Base-by-base conservation (phyloP, 2,888 invertebrate genomes). In the Stratiomys singularior region DNA sequence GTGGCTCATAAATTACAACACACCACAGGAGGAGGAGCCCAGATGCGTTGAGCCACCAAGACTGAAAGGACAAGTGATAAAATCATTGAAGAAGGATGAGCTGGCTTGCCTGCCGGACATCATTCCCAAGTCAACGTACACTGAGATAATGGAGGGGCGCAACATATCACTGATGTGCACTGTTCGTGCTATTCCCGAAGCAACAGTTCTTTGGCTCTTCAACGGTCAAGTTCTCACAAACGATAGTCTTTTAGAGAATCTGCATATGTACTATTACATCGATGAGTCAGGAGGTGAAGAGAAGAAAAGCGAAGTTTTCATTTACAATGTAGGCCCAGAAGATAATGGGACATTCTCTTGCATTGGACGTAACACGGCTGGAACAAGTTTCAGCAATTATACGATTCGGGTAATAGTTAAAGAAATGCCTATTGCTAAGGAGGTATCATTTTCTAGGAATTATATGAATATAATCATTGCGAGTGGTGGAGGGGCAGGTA, bases 261-360 rank as follows among this genome's bases (percentile, higher is more conserved):
- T 92, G 69, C 92, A 92, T 83, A 89, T 93, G 83, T 89, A 92
- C 82, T 93, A 92, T 87, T 93, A 90, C 82, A 89, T 92, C 13
- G 93, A 93, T 83, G 93, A 92, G 82, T 92, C 92, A 0, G 88
- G 89, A 0, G 87, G 88, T 1, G 91, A 92, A 81, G 93, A 93
- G 83, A 93, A 93, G 86, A 91, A 91, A 81, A 94, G 94, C 83
- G 94, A 94, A 86, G 89, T 95, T 78, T 92, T 93, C 83, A 93
- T 95, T 82, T 92, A 92, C 83, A 93, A 94, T 84, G 92, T 93
- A 25, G 92, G 92, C 44, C 90, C 90, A 52, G 93, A 93, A 81
- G 94, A 96, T 84, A 95, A 96, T 83, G 96, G 96, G 4, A 94
- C 93, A 9, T 96, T 95, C 85, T 91, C 93, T 2, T 97, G 96